phyloP scores from a whole-genome alignment of 1,140 invertebrate species.

The Pseudomyrmex gracilis region DNA sequence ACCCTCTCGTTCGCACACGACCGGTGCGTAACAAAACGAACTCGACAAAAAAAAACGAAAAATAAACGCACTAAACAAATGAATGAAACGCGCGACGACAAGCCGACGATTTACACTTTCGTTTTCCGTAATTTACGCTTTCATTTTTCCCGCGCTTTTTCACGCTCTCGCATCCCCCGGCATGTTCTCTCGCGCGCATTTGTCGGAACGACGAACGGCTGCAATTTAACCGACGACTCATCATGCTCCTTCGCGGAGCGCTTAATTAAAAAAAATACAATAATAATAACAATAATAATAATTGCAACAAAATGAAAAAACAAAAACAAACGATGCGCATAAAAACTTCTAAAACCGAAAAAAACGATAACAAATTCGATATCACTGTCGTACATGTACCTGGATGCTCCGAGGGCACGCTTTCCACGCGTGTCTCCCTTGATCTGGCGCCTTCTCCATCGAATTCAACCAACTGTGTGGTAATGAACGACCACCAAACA shows the following conservation, averaged over 20 bases:
- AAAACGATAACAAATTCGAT: constrained; percentile 62
- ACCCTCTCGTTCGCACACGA: constrained; percentile 30
- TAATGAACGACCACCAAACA: constrained; percentile 76
- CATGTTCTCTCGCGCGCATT: constrained; percentile 22
- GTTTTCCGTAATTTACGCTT: constrained; percentile 54
- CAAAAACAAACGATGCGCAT: constrained; percentile 69
- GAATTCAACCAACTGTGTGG: constrained; percentile 83
- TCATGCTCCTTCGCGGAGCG: constrained; percentile 36
- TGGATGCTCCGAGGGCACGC: constrained; percentile 84
- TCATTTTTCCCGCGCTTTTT: constrained; percentile 51
- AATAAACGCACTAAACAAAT: constrained; percentile 35
- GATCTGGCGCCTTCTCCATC: constrained; percentile 83
- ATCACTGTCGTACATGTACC: constrained; percentile 83
- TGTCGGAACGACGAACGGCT: constrained; percentile 71
- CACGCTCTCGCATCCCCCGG: constrained; percentile 16
- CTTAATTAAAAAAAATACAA: constrained; percentile 50
- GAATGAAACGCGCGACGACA: constrained; percentile 35
- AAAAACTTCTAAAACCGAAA: constrained; percentile 31
- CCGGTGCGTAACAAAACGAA: constrained; percentile 58
- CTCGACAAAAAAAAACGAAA: constrained; percentile 43
- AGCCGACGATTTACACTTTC: constrained; percentile 47
- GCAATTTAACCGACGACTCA: constrained; percentile 61
- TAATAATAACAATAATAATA: constrained; percentile 39
- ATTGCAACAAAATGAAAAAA: background rate
- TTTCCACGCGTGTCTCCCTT: constrained; percentile 79